Conservation (phyloP, 2,113 vertebrate genomes). For the Eptatretus burgeri region DNA sequence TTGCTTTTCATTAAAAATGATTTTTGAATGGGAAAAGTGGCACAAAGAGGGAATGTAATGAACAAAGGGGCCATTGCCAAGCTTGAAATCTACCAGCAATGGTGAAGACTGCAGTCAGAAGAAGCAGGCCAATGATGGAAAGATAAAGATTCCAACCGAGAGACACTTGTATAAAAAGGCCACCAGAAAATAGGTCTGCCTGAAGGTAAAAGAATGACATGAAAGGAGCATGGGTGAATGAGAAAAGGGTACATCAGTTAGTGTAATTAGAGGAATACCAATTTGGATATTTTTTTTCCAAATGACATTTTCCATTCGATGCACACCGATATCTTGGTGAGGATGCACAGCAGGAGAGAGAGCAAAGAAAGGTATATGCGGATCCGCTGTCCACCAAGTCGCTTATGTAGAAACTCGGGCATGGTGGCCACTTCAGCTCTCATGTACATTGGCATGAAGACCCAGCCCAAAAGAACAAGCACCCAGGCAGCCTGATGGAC, state of each 20-base stretch:
- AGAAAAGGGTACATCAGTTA: too few relatives aligned
- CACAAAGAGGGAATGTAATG: too few relatives aligned
- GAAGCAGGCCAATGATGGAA: slow-evolving; percentile 38
- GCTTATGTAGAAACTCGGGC: slow-evolving; percentile 52
- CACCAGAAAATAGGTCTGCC: slow-evolving; percentile 75
- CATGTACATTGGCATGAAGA: slow-evolving; percentile 60
- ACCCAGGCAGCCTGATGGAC: slow-evolving; percentile 35
- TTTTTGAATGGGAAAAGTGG: too few relatives aligned
- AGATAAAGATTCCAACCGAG: slow-evolving; percentile 64
- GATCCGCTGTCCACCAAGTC: slow-evolving; percentile 60
- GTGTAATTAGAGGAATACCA: too few relatives aligned
- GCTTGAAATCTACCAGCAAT: slow-evolving; percentile 30
- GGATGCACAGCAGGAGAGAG: slow-evolving; percentile 51
- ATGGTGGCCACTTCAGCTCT: slow-evolving; percentile 50
- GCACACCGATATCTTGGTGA: slow-evolving; percentile 66
- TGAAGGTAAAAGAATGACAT: slow-evolving; percentile 15
- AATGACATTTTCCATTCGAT: slow-evolving; percentile 8
- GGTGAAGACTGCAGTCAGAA: slow-evolving; percentile 53
- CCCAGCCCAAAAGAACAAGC: slow-evolving; percentile 50
- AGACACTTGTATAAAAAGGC: slow-evolving; percentile 50
- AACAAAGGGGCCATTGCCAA: not conserved
- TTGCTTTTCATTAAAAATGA: too few relatives aligned
- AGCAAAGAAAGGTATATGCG: slow-evolving; percentile 46
- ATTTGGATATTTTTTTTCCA: slow-evolving; percentile 1
- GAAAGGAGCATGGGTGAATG: too few relatives aligned